Conservation (phyloP, 2,797 vertebrate species). For the Paguma larvata region DNA sequence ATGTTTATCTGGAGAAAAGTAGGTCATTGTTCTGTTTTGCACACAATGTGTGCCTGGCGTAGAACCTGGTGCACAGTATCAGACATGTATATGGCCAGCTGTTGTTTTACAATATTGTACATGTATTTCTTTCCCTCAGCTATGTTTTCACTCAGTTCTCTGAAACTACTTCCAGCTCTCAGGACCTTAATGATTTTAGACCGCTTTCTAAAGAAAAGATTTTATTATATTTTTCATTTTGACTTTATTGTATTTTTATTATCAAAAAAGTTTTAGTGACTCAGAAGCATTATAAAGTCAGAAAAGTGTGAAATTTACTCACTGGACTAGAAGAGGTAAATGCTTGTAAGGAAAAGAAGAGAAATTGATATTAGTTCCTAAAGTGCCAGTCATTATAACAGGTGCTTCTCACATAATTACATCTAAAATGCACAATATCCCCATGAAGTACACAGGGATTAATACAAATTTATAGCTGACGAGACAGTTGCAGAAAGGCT, state of each 20-base stretch:
- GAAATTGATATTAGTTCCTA: not conserved
- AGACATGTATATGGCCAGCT: not conserved
- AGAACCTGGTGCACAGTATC: not conserved
- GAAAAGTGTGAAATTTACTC: not conserved
- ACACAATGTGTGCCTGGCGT: not conserved
- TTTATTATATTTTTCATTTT: slow-evolving; percentile 7
- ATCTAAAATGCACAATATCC: not conserved
- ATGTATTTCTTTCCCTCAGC: not conserved
- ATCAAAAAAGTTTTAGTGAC: not conserved
- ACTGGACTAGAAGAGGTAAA: not conserved
- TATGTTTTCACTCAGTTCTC: slow-evolving; percentile 13
- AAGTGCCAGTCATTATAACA: not conserved
- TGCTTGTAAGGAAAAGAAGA: not conserved
- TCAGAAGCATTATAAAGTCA: slow-evolving; percentile 39
- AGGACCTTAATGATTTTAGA: not conserved
- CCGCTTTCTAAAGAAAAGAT: slow-evolving; percentile 36
- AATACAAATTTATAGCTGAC: not conserved
- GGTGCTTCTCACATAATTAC: not conserved
- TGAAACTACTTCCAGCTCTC: not conserved
- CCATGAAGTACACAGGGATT: not conserved
- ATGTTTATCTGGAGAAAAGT: slow-evolving; percentile 24
- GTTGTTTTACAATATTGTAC: not conserved
- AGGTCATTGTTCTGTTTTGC: not conserved
- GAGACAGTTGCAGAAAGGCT: not conserved
- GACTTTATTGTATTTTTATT: slow-evolving; percentile 22